Percentiles rank a stretch among this genome's conserved stretches.
These are phyloP conservation scores for Graptemys geographica DNA, from an alignment of 2,797 vertebrate species.

Conservation along the genomic window DNA sequence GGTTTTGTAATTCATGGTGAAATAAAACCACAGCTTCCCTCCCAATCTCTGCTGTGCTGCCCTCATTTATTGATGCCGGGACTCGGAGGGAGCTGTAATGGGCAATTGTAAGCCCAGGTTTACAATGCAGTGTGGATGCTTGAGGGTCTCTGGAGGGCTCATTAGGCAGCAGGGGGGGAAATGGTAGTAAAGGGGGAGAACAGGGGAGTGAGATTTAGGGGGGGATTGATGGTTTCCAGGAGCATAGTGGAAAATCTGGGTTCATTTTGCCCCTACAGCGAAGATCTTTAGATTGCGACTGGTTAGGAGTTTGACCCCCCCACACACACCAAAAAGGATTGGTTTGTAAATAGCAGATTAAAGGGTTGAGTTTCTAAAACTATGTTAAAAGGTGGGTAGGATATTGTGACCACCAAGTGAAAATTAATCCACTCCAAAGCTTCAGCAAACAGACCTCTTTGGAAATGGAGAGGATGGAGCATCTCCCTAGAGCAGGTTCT, in stretches of 20 bases:
- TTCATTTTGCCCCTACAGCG: constrained; percentile 1
- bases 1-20: constrained; percentile 80
- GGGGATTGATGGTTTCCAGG: constrained; percentile 74
- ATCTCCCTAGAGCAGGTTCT: neutral
- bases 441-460: neutral
- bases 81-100: constrained; percentile 75
- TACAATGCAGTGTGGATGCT: constrained; percentile 72
- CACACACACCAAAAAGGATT: neutral
- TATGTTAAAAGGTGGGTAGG: neutral
- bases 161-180: constrained; percentile 83
- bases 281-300: neutral
- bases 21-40: constrained; percentile 79
- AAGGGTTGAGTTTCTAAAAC: neutral
- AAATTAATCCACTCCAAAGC: too few species aligned
- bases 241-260: constrained; percentile 56
- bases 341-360: neutral
- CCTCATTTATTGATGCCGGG: constrained; percentile 79
- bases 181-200: constrained; percentile 70
- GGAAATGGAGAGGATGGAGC: neutral
- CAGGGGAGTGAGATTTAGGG: constrained; percentile 63
- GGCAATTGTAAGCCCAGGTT: constrained; percentile 33
- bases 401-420: neutral
- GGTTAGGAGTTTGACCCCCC: neutral
- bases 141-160: constrained; percentile 82
- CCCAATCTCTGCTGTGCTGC: constrained; percentile 59